These are phyloP conservation scores for Enteromius paludinosus DNA, from an alignment of 2,797 vertebrate genomes.

Conservation along the genomic window DNA sequence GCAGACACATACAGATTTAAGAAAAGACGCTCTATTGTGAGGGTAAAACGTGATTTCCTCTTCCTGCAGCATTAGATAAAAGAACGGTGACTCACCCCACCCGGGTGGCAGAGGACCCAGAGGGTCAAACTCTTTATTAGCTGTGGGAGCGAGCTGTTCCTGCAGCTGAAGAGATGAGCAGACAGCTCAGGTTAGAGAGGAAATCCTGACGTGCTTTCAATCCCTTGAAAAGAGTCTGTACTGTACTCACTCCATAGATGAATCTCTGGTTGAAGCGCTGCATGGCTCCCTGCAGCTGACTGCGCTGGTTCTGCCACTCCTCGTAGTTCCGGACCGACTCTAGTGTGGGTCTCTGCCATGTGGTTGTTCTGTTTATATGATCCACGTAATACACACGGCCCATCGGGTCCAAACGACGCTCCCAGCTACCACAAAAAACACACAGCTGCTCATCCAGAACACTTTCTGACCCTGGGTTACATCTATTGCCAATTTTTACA, in stretches of 20 bases:
- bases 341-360: conserved; percentile 94
- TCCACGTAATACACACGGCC: conserved; percentile 96
- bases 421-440: conserved; percentile 83
- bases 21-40: neutral
- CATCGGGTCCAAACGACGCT: conserved; percentile 95
- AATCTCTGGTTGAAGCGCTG: conserved; percentile 99
- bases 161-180: conserved; percentile 74
- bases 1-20: conserved; percentile 1
- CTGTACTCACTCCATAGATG: conserved; percentile 92
- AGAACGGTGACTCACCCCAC: conserved; percentile 86
- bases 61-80: neutral
- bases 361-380: conserved; percentile 96
- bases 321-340: conserved; percentile 97
- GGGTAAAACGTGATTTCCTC: neutral
- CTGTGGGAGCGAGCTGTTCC: conserved; percentile 89
- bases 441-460: neutral
- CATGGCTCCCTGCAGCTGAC: conserved; percentile 97
- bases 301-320: conserved; percentile 97
- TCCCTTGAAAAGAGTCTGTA: neutral
- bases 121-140: conserved; percentile 97
- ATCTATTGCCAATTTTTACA: neutral
- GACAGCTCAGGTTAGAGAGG: neutral
- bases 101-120: conserved; percentile 93
- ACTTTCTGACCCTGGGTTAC: neutral
- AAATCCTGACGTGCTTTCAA: neutral